Percentiles rank a stretch among this genome's conserved stretches.
These are phyloP conservation scores for Hirundichthys speculiger DNA, from an alignment of 2,113 vertebrate genomes.

Conservation along the genomic window DNA sequence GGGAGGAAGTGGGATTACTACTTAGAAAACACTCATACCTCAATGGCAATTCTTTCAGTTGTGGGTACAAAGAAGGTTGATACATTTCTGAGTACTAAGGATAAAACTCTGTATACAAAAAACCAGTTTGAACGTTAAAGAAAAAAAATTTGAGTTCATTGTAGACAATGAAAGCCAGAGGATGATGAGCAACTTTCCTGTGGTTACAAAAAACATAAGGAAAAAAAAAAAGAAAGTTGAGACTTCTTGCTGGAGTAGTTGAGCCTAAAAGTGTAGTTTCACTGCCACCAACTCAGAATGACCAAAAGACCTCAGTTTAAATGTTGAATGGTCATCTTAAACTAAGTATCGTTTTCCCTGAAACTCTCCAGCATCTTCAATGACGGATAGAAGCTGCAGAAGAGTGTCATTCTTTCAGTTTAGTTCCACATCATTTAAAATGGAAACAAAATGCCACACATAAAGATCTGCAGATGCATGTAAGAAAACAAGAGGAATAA, in stretches of 20 bases:
- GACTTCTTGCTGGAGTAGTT: too few species aligned
- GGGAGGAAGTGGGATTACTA: constrained; percentile 43
- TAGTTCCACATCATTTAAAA: constrained; percentile 14
- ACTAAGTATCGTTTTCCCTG: constrained; percentile 14
- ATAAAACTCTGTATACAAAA: constrained; percentile 59
- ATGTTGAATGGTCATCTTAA: not conserved
- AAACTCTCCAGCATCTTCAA: constrained; percentile 18
- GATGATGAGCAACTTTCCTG: too few species aligned
- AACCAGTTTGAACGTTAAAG: not conserved
- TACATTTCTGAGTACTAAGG: constrained; percentile 44
- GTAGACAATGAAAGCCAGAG: not conserved
- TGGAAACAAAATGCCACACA: constrained; percentile 4
- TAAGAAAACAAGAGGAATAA: constrained; percentile 16
- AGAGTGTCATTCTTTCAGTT: not conserved
- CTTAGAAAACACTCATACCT: constrained; percentile 68
- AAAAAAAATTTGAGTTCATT: not conserved
- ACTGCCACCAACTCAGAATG: too few species aligned
- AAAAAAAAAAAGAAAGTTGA: too few species aligned
- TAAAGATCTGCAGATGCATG: constrained; percentile 7
- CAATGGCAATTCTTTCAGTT: constrained; percentile 60
- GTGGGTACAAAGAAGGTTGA: constrained; percentile 68
- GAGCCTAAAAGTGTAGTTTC: too few species aligned
- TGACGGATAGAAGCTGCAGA: not conserved
- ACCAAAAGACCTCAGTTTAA: too few species aligned
- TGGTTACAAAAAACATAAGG: too few species aligned